Base-by-base conservation (phyloP, 2,888 invertebrate genomes). In the Sphaeridia pumilis region DNA sequence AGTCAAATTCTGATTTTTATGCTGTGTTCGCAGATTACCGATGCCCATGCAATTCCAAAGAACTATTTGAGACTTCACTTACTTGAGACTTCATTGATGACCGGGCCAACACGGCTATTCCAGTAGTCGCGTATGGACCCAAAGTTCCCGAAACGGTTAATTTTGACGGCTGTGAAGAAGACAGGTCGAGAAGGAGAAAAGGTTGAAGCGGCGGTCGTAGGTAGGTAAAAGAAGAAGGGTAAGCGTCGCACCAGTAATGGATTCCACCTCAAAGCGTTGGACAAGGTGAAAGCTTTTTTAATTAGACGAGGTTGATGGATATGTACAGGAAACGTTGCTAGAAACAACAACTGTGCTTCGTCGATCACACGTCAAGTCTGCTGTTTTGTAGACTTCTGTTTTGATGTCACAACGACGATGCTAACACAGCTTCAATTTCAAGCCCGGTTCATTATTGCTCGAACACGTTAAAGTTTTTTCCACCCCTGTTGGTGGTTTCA, bases 141-240 rank as follows among this genome's bases (percentile, higher is more conserved):
- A 58, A 64, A 63, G 57, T 64, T 64, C 62, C 62, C 64, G 58
- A 63, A 64, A 46, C 64, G 64, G 31, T 62, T 63, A 64, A 64
- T 64, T 61, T 64, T 64, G 64, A 53, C 59, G 58, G 61, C 49
- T 59, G 54, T 59, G 26, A 46, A 28, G 21, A 27, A 46, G 27
- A 46, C 28, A 46, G 7, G 24, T 28, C 12, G 24, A 25, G 26
- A 21, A n/a, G 34, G 31, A 44, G 10, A 10, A 34, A 34, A 34
- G 5, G 21, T 47, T 20, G 47, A 34, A 47, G 35, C 47, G 35
- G 34, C 35, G 47, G 21, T 44, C n/a, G 7, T 22, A 7, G 20
- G 21, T 4, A 24, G 4, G 14, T 4, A 10, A 17, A 10, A 38
- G n/a, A 20, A 38, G 21, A 38, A 38, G n/a, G n/a, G n/a, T n/a